phyloP scores from a whole-genome alignment of 2,888 invertebrate genomes.

The Philonicus albiceps region DNA sequence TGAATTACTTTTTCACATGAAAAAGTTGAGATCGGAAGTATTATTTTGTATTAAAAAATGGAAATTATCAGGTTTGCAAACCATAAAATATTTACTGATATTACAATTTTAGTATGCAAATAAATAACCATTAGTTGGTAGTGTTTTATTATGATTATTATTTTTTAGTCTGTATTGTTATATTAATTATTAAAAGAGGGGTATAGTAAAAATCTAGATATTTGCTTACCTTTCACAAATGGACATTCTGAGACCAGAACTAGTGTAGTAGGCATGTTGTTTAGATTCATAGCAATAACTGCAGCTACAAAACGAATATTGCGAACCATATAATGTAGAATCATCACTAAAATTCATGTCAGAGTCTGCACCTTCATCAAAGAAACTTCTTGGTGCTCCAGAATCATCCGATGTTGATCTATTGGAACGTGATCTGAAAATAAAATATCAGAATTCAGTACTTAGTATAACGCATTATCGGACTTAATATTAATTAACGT shows the following conservation, averaged over 20 bases:
- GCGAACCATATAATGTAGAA: constrained; percentile 67
- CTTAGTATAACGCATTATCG: no score
- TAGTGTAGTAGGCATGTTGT: constrained; percentile 61
- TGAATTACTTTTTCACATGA: background rate
- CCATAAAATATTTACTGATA: background rate
- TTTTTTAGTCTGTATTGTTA: no score
- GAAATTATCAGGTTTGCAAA: background rate
- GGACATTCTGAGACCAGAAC: constrained; percentile 54
- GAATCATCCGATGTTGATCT: constrained; percentile 52
- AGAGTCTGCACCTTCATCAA: constrained; percentile 49
- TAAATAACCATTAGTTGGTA: no score
- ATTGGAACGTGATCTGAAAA: constrained; percentile 53
- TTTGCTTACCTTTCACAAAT: constrained; percentile 58
- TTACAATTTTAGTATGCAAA: background rate
- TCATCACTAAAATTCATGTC: constrained; percentile 52
- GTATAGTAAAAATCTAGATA: background rate
- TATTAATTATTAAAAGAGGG: no score
- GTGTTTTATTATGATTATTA: no score
- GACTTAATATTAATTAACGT: no score
- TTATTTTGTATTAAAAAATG: background rate
- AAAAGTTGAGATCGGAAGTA: background rate
- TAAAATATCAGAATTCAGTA: background rate
- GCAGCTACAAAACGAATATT: constrained; percentile 69
- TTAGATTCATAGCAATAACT: constrained; percentile 68
- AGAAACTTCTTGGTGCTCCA: constrained; percentile 51